Base-by-base conservation (phyloP, 1,140 invertebrate species). In the Pseudomyrmex pallidus region DNA sequence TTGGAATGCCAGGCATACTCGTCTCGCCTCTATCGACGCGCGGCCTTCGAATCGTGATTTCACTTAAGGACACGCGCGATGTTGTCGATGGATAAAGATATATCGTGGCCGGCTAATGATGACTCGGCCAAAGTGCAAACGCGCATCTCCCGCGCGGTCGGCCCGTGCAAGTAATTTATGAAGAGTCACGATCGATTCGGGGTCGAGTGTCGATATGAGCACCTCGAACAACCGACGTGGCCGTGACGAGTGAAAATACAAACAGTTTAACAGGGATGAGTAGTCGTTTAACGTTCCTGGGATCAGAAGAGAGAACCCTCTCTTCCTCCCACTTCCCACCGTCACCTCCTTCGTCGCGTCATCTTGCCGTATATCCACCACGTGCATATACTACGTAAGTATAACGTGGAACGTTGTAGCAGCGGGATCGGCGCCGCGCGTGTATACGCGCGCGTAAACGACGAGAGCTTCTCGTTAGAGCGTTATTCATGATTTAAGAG, bases 171-270 rank as follows among this genome's bases (percentile, higher is more conserved):
- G 68, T 87, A 83, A 86, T 90, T 92, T 89, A 85, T 84, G 84
- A 85, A 82, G 89, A 92, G 90, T 92, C 90, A 91, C 85, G 87
- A 90, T 92, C 74, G 89, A 84, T 86, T 87, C 87, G 68, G 84
- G 74, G 82, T 82, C 87, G 84, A 90, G 88, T 92, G 91, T 91
- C 89, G 91, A 91, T 91, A 91, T 90, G 89, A 91, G 90, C 89
- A 92, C 90, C 91, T 90, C 90, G 84, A 84, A 87, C 78, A 74
- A 73, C 64, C 82, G 85, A 84, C 80, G 80, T 85, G 74, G 80
- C 78, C 93, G 91, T 94, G 92, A 93, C 92, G 93, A 94, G 92
- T 93, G 92, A 92, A 93, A 93, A 93, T 93, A 94, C 92, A 93
- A 93, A 93, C 93, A 93, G 90, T 94, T 93, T 94, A 94, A 93